Base-by-base conservation (phyloP, 2,888 invertebrate species). In the Parascotia fuliginaria region DNA sequence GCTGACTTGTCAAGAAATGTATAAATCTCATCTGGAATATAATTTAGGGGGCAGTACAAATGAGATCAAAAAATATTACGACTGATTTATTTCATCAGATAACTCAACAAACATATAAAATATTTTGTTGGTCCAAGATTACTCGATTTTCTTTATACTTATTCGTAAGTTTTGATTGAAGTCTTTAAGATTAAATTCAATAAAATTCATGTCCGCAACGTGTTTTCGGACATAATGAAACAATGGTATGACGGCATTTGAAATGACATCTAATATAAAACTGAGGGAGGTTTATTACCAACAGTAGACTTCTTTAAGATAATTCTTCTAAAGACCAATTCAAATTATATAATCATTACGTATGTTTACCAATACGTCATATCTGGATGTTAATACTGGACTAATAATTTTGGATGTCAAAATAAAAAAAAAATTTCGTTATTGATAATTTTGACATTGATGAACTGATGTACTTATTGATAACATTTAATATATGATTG, bases 171-270 rank as follows among this genome's bases (percentile, higher is more conserved):
- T 42, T 27, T 9, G 16, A 33, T 6, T 29, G 11, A 16, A 22
- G 32, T 42, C 40, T 38, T 43, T 27, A 56, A 45, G 37, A 33
- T 29, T 43, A 42, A 50, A 54, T 40, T 11, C n/a, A n/a, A n/a
- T n/a, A n/a, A n/a, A n/a, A n/a, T n/a, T n/a, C n/a, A n/a, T n/a
- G n/a, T n/a, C n/a, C 13, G 31, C 9, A 6, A 12, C 11, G n/a
- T 22, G 14, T 27, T 31, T 42, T 41, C 37, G 34, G 24, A 11
- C n/a, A 12, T 38, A 9, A 1, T 15, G 16, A 16, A 34, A 16
- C 15, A 34, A 7, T 6, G 14, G 32, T 9, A 14, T n/a, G n/a
- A 16, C 9, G 32, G 16, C 15, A 34, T 34, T 15, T 34, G 32
- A n/a, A n/a, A n/a, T n/a, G n/a, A n/a, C n/a, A n/a, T n/a, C n/a